These are phyloP conservation scores for Caligus rogercresseyi DNA, from an alignment of 1,140 invertebrate species.

Conservation along the genomic window DNA sequence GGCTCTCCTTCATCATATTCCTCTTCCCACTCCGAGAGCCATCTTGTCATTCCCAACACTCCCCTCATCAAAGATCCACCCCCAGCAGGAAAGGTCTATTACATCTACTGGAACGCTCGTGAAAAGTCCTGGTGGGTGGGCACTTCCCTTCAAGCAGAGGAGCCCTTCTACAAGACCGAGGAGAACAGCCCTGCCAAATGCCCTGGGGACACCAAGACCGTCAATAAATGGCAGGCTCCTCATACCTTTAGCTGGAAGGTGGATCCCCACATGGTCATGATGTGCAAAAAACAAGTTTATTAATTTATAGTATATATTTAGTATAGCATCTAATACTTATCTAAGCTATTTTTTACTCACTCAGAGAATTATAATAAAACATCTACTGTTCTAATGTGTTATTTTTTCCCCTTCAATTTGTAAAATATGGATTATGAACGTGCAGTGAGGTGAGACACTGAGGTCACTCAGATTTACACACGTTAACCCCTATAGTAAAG, in stretches of 20 bases:
- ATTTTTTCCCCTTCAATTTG: too few species aligned
- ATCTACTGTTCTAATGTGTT: too few species aligned
- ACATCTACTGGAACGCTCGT: background rate
- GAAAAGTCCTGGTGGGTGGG: constrained; percentile 5
- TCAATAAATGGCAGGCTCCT: background rate
- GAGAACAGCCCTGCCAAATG: constrained; percentile 1
- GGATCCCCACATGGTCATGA: background rate
- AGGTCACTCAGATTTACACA: too few species aligned
- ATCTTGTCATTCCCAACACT: background rate
- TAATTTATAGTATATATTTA: background rate
- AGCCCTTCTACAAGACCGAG: constrained; percentile 5
- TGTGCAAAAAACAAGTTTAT: background rate
- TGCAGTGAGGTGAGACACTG: too few species aligned
- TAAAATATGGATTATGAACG: too few species aligned
- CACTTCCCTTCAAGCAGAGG: background rate
- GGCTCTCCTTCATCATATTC: background rate
- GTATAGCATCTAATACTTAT: too few species aligned
- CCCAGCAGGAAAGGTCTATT: constrained; percentile 5
- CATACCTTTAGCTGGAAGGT: constrained; percentile 7
- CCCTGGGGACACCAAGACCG: constrained; percentile 6
- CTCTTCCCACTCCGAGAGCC: background rate
- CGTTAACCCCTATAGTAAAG: too few species aligned
- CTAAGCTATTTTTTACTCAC: too few species aligned
- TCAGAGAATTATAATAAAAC: too few species aligned
- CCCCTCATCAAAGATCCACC: constrained; percentile 1